Conservation (phyloP, 2,797 vertebrate species). For the Thamnophis elegans region DNA sequence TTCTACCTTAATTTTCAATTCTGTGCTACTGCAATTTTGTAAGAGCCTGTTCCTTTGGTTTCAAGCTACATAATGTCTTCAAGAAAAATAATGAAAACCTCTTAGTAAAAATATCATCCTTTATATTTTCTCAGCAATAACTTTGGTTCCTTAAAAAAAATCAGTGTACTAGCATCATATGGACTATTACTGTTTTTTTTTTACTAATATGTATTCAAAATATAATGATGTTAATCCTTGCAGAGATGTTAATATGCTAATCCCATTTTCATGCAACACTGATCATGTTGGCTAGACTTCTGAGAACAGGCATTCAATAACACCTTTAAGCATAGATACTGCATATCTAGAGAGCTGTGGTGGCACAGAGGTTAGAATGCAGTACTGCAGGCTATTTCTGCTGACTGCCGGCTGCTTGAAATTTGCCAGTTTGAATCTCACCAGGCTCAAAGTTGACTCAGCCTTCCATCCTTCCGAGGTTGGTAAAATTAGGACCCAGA, state of each 20-base stretch:
- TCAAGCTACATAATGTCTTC: conserved; percentile 37
- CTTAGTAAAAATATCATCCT: conserved; percentile 68
- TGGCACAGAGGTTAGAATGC: no score
- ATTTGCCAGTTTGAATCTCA: no score
- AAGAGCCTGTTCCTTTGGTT: background rate
- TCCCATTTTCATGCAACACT: conserved; percentile 3
- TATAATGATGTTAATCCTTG: conserved; percentile 68
- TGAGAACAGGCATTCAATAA: background rate
- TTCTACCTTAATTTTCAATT: background rate
- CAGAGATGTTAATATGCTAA: conserved; percentile 74
- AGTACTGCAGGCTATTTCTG: no score
- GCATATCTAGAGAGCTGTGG: background rate
- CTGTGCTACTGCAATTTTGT: background rate
- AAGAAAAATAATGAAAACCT: conserved; percentile 58
- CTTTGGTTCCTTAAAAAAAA: conserved; percentile 40
- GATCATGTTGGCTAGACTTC: background rate
- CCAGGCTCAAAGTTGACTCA: no score
- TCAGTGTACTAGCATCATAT: conserved; percentile 63
- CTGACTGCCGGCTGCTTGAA: no score
- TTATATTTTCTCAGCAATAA: conserved; percentile 73
- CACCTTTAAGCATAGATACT: background rate
- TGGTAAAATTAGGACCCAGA: no score
- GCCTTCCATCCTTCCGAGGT: no score
- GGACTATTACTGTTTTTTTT: conserved; percentile 69
- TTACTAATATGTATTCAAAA: conserved; percentile 60